Evolutionary conservation across 2,113 vertebrate species (phyloP), one percentile per base, ranked within the genome.

Genomic region (Hippocampus zosterae): DNA sequence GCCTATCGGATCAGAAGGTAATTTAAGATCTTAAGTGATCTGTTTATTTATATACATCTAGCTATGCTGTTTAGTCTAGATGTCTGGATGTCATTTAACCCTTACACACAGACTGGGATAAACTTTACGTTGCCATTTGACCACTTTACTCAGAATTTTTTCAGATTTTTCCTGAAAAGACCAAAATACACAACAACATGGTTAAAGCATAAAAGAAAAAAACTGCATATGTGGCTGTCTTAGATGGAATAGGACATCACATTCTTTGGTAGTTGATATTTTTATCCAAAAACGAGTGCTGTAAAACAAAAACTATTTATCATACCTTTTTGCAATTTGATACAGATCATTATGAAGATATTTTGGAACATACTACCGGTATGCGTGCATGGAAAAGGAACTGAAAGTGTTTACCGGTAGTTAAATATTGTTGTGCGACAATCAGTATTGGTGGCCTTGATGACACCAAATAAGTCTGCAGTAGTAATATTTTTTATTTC

Each of bases 1-100:
- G 97, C 85, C 93, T 99, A 85, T 94, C 96, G 72, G 97, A 99
- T 89, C 97, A 99, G 81, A 96, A 97, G 94, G 96, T 98, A 93
- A 80, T 55, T 37, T 55, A 48, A 63, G 40, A 64, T 27, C 57
- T 33, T 33, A 8, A 19, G 57, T 18, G 8, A 2, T 33, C 33
- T 2, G 16, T 60, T 19, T 60, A 9, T 52, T 53, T n/a, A 53
- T n/a, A 50, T 5, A 18, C 2, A 8, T 44, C n/a, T 48, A 48
- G 5, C 15, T 12, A 19, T 64, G 37, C 40, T 16, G 57, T 70
- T 8, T 50, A 21, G 21, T 55, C 11, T 44, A 67, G 5, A 60
- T 53, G 21, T n/a, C 10, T n/a, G n/a, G n/a, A 8, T 21, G 40
- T 41, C 21, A 23, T n/a, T 29, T 37, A 48, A 5, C 15, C 46